Conservation (phyloP, 2,888 invertebrate genomes). For the Macrophya annulata region DNA sequence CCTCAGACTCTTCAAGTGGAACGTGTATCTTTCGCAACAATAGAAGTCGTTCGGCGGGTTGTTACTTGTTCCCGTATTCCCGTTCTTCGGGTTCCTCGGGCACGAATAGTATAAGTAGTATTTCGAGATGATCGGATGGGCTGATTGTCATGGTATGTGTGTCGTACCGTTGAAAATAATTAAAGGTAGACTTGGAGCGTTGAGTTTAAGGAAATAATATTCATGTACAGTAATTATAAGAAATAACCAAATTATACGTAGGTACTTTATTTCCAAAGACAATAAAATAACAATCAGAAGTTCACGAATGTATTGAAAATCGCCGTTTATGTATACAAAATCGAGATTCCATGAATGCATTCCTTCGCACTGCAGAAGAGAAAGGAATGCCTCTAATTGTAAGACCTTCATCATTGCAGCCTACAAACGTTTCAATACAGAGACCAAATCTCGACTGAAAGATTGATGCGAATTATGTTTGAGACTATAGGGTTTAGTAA, state of each 20-base stretch:
- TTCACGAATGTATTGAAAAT: background rate
- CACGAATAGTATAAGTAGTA: slow-evolving; percentile 25
- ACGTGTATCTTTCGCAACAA: slow-evolving; percentile 51
- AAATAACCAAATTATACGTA: background rate
- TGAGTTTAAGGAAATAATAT: background rate
- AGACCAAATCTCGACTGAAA: background rate
- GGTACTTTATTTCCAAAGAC: background rate
- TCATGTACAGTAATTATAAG: background rate
- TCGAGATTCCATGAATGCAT: background rate
- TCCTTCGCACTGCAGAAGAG: background rate
- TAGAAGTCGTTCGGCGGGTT: slow-evolving; percentile 35
- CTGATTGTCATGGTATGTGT: background rate
- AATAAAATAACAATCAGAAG: background rate
- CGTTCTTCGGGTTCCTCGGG: slow-evolving; percentile 26
- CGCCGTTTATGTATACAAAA: too few species aligned
- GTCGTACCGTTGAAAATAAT: background rate
- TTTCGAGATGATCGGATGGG: slow-evolving; percentile 41
- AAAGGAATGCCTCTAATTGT: slow-evolving; percentile 17
- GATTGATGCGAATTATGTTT: background rate
- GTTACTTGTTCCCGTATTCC: slow-evolving; percentile 36
- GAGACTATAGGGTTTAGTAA: background rate
- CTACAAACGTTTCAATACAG: slow-evolving; percentile 21
- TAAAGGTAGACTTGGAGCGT: background rate
- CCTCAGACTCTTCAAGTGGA: slow-evolving; percentile 28
- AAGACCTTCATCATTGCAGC: slow-evolving; percentile 14